phyloP scores from a whole-genome alignment of 2,113 vertebrate genomes.

The Apodemus speciosus region DNA sequence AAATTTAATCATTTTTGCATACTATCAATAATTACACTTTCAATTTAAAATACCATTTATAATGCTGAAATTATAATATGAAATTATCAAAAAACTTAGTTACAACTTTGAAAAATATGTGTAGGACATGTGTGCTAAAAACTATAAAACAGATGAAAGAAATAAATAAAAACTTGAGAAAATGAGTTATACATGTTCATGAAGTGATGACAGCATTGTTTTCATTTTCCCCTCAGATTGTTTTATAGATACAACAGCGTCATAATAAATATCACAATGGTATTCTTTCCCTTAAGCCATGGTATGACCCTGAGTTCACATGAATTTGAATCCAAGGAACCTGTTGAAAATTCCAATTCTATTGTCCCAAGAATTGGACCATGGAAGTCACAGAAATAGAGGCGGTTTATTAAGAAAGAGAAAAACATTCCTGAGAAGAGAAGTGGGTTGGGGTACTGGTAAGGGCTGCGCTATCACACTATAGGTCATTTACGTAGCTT shows the following conservation, averaged over 20 bases:
- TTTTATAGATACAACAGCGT: not conserved
- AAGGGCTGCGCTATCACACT: not conserved
- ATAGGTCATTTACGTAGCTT: not conserved
- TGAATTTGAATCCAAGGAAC: not conserved
- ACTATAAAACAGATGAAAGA: not conserved
- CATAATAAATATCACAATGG: not conserved
- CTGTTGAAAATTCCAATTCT: not conserved
- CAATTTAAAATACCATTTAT: not conserved
- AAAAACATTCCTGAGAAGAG: not conserved
- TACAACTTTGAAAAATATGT: not conserved
- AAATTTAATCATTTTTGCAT: not conserved
- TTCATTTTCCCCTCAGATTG: not conserved
- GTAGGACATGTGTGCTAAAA: not conserved
- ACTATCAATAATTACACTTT: not conserved
- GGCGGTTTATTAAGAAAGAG: not conserved
- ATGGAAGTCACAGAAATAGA: not conserved
- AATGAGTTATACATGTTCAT: not conserved
- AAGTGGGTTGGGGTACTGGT: not conserved
- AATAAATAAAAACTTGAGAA: not conserved
- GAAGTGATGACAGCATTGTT: not conserved
- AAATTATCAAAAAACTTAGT: not conserved
- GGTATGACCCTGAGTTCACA: not conserved
- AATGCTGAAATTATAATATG: not conserved
- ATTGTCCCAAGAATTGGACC: not conserved
- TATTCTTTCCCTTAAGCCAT: too few species aligned